Evolutionary conservation across 2,113 vertebrate genomes (phyloP).

Genomic region (Calonectris borealis): DNA sequence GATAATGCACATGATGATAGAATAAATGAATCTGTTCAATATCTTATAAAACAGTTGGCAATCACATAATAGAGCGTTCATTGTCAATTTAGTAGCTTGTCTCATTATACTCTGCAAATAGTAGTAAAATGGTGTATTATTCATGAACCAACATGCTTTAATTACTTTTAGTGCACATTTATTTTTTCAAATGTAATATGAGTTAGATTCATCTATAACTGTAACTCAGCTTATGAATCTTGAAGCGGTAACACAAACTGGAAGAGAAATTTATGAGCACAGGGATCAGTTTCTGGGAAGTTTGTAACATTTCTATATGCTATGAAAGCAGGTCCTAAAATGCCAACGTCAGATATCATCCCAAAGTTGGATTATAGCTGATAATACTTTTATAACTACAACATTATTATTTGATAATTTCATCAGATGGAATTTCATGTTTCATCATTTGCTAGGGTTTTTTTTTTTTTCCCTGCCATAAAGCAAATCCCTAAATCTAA

Average conservation of each 20-base stretch:
- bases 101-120: conserved; percentile 74
- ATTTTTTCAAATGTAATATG: conserved; percentile 70
- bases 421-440: conserved; percentile 30
- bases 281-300: not conserved
- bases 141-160: conserved; percentile 77
- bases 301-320: not conserved
- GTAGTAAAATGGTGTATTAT: conserved; percentile 79
- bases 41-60: conserved; percentile 80
- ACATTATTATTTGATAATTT: conserved; percentile 42
- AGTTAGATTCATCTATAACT: conserved; percentile 61
- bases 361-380: not conserved
- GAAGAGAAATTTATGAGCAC: not conserved
- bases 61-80: conserved; percentile 75
- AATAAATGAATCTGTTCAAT: conserved; percentile 76
- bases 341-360: not conserved
- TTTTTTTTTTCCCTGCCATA: not conserved
- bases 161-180: conserved; percentile 75
- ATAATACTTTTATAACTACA: conserved; percentile 15
- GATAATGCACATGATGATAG: conserved; percentile 73
- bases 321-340: not conserved
- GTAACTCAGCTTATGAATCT: conserved; percentile 47
- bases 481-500: conserved; percentile 34
- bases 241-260: not conserved
- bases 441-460: not conserved
- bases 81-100: conserved; percentile 71